Evolutionary conservation across 2,113 vertebrate species (phyloP).

Genomic region (Gadus chalcogrammus): DNA sequence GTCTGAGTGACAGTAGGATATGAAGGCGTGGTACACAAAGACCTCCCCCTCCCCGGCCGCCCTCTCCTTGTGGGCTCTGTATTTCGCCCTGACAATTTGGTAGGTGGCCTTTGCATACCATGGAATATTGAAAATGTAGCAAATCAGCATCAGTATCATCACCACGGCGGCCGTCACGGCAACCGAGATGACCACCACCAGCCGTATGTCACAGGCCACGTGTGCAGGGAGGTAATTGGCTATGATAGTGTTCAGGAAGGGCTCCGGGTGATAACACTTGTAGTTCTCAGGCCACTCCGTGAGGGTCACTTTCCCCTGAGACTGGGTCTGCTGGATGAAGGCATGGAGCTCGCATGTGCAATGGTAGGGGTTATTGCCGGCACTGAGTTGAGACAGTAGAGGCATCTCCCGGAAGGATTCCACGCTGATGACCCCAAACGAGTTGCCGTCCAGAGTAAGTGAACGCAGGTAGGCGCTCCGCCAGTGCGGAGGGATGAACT

Average conservation of each 20-base stretch:
- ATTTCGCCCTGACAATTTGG: constrained; percentile 74
- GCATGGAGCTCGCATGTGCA: constrained; percentile 80
- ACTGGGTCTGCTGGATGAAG: constrained; percentile 71
- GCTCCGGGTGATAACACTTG: constrained; percentile 77
- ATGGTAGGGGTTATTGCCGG: constrained; percentile 84
- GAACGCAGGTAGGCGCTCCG: constrained; percentile 54
- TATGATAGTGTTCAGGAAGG: constrained; percentile 68
- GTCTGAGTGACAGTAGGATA: constrained; percentile 81
- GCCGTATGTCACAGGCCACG: constrained; percentile 72
- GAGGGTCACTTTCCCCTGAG: constrained; percentile 57
- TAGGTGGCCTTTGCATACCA: constrained; percentile 81
- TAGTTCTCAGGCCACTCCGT: constrained; percentile 79
- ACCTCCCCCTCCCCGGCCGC: not conserved
- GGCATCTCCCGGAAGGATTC: constrained; percentile 76
- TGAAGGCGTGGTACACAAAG: constrained; percentile 80
- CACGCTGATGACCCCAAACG: constrained; percentile 75
- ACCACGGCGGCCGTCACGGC: constrained; percentile 61
- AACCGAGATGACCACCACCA: constrained; percentile 73
- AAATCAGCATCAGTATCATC: constrained; percentile 62
- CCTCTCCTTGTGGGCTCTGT: constrained; percentile 64
- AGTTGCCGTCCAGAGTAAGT: constrained; percentile 78
- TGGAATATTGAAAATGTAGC: constrained; percentile 73
- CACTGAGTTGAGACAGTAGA: constrained; percentile 54
- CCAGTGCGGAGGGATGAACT: constrained; percentile 80
- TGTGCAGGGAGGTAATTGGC: constrained; percentile 63